Percentiles rank a stretch among this genome's conserved stretches.
phyloP scores from a whole-genome alignment of 2,113 vertebrate genomes.

The Lynx canadensis region DNA sequence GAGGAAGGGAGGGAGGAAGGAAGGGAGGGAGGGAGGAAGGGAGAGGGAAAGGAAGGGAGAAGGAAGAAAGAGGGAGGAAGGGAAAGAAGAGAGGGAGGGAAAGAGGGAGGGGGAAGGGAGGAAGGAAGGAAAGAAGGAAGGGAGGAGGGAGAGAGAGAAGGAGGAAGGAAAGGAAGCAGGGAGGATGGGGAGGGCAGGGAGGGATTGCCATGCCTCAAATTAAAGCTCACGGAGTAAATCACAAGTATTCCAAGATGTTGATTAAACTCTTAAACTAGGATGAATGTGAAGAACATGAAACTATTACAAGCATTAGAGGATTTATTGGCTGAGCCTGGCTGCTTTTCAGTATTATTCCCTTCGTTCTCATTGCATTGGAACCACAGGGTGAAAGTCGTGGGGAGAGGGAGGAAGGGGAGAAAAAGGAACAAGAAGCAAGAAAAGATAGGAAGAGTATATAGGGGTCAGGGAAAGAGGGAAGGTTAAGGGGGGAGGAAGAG shows the following conservation, averaged over 20 bases:
- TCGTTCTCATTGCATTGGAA: neutral
- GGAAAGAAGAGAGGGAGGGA: neutral
- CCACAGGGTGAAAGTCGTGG: neutral
- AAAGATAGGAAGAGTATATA: neutral
- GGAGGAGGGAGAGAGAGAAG: neutral
- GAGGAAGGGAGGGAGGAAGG: neutral
- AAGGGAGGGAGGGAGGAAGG: neutral
- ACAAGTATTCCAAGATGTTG: constrained; percentile 45
- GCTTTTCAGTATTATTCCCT: neutral
- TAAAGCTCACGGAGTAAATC: neutral
- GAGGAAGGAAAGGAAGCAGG: neutral
- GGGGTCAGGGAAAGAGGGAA: neutral
- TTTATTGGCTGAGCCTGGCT: constrained; percentile 37
- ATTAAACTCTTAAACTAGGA: constrained; percentile 38
- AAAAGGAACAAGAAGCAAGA: neutral
- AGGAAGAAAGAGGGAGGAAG: neutral
- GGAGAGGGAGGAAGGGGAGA: no score
- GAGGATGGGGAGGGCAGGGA: neutral
- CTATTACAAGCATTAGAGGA: neutral
- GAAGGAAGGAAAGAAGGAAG: neutral
- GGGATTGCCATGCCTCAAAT: neutral
- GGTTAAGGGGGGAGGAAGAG: no score
- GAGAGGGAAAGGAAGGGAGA: neutral
- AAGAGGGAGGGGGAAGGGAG: neutral
- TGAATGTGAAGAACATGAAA: constrained; percentile 48